phyloP scores from a whole-genome alignment of 2,797 vertebrate genomes.

The Phylloscopus collybita region DNA sequence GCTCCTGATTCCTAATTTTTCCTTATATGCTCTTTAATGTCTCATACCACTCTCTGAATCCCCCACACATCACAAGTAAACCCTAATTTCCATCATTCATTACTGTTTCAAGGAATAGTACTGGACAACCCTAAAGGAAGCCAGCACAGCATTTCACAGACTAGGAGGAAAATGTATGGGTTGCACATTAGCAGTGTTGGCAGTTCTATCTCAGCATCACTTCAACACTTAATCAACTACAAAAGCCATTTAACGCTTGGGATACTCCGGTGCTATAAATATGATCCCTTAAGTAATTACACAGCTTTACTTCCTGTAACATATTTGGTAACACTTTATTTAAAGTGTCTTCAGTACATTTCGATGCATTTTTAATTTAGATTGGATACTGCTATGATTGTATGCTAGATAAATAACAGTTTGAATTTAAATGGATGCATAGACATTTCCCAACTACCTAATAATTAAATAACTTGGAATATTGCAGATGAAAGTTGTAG shows the following conservation, averaged over 20 bases:
- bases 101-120: not conserved
- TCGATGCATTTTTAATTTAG: slow-evolving; percentile 44
- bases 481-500: not conserved
- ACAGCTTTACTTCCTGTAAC: slow-evolving; percentile 54
- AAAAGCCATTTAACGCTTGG: slow-evolving; percentile 61
- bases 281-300: slow-evolving; percentile 62
- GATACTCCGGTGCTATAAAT: slow-evolving; percentile 52
- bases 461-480: slow-evolving; percentile 44
- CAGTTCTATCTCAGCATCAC: slow-evolving; percentile 25
- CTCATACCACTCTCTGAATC: not conserved
- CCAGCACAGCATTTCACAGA: slow-evolving; percentile 9
- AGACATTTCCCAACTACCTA: not conserved
- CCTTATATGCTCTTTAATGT: not conserved
- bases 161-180: not conserved
- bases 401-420: slow-evolving; percentile 32
- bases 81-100: not conserved
- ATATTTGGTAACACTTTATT: slow-evolving; percentile 58
- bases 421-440: slow-evolving; percentile 26
- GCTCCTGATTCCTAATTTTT: not conserved
- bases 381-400: slow-evolving; percentile 8
- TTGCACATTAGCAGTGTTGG: not conserved
- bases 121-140: slow-evolving; percentile 9
- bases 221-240: slow-evolving; percentile 59
- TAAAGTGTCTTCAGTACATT: slow-evolving; percentile 41
- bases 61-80: not conserved